These are phyloP conservation scores for Caenorhabditis macrosperma DNA, from an alignment of 2,888 invertebrate genomes.

Conservation along the genomic window DNA sequence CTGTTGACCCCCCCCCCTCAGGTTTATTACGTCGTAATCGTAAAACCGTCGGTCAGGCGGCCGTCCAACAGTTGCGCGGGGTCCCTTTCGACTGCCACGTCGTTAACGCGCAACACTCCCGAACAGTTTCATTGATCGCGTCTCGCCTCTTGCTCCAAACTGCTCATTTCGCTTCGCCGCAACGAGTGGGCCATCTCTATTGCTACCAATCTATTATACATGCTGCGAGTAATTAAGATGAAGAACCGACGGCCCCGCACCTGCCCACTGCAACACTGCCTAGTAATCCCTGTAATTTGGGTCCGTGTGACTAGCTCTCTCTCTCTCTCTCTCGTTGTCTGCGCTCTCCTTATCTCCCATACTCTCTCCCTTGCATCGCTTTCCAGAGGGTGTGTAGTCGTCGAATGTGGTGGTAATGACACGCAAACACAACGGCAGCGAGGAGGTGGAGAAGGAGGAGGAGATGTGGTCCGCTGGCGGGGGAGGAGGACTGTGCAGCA, in stretches of 20 bases:
- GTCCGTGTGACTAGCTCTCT: background rate
- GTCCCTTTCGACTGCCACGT: background rate
- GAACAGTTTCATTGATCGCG: no score
- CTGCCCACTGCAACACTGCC: background rate
- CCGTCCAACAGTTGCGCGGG: no score
- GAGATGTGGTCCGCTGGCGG: background rate
- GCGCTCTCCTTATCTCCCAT: background rate
- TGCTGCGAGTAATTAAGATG: background rate
- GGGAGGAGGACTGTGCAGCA: background rate
- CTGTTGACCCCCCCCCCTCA: background rate
- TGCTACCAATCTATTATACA: background rate
- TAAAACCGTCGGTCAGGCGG: background rate
- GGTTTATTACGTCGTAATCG: background rate
- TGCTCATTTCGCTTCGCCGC: background rate
- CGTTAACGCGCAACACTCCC: background rate
- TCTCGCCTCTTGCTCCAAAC: background rate
- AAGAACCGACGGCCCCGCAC: background rate
- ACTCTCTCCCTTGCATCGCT: background rate
- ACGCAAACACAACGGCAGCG: background rate
- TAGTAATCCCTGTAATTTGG: background rate
- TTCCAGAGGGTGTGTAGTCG: background rate
- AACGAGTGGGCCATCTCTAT: no score
- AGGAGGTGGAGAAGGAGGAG: background rate
- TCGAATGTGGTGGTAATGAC: background rate
- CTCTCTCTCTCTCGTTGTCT: background rate